A percentile compares a stretch with the other conserved stretches of the same genome.
Conservation (phyloP, 2,113 vertebrate genomes). For the Willisornis vidua region DNA sequence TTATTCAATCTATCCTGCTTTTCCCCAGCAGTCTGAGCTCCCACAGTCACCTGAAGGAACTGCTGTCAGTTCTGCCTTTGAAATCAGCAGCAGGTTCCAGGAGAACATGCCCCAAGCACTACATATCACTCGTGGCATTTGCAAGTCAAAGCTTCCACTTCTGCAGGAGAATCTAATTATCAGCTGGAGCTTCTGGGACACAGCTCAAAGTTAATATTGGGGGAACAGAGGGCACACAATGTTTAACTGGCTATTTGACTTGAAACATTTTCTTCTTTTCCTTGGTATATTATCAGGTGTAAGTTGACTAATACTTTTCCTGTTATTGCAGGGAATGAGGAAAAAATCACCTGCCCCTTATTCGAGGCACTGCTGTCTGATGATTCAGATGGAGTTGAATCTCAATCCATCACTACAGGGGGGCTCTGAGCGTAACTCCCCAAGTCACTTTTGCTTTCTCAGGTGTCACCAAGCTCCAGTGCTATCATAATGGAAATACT, state of each 20-base stretch:
- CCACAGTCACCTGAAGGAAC: not conserved
- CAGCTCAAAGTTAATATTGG: not conserved
- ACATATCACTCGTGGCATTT: not conserved
- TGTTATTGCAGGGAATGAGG: not conserved
- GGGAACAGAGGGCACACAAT: not conserved
- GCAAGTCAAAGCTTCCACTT: not conserved
- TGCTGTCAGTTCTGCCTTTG: not conserved
- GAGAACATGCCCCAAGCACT: not conserved
- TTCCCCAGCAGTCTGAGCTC: not conserved
- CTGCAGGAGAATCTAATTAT: not conserved
- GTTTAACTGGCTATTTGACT: not conserved
- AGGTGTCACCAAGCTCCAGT: not conserved
- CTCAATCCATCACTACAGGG: not conserved
- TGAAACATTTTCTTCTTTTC: not conserved
- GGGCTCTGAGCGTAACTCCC: not conserved
- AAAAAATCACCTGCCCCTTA: not conserved
- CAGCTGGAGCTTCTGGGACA: conserved; percentile 17
- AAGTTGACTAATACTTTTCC: not conserved
- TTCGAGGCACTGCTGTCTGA: not conserved
- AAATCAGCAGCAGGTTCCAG: conserved; percentile 14
- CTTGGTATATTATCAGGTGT: not conserved
- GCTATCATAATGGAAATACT: not conserved
- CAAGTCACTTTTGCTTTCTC: not conserved
- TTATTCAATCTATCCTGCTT: not conserved
- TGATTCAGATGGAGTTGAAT: not conserved